Evolutionary conservation across 2,888 invertebrate species (phyloP).

Genomic region (Xestobium rufovillosum): DNA sequence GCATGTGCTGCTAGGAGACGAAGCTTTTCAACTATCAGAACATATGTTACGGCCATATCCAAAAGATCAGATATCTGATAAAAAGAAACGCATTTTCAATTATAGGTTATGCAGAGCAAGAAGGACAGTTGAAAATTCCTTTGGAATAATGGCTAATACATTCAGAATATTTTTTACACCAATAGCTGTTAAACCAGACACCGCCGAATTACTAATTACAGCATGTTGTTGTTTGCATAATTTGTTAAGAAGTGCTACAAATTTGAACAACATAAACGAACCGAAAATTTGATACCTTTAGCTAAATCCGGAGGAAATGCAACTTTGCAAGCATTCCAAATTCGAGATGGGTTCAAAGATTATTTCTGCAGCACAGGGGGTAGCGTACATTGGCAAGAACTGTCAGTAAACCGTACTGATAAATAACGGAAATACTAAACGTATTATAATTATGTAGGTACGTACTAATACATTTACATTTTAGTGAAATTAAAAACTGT

Average conservation of each 20-base stretch:
- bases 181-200: conserved; percentile 18
- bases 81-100: conserved; percentile 18
- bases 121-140: conserved; percentile 22
- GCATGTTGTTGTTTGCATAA: conserved; percentile 22
- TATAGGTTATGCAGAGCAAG: conserved; percentile 19
- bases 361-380: too few species aligned
- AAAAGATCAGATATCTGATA: conserved; percentile 7
- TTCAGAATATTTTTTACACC: conserved; percentile 22
- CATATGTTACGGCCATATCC: conserved; percentile 20
- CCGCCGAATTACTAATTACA: conserved; percentile 15
- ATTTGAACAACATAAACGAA: too few species aligned
- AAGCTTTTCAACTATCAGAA: conserved; percentile 17
- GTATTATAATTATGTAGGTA: too few species aligned
- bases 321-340: too few species aligned
- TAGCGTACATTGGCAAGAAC: too few species aligned
- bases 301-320: too few species aligned
- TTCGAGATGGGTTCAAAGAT: too few species aligned
- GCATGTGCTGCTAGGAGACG: conserved; percentile 21
- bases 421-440: too few species aligned
- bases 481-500: too few species aligned
- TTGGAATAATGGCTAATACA: conserved; percentile 19
- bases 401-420: too few species aligned
- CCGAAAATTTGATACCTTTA: too few species aligned
- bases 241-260: conserved; percentile 19
- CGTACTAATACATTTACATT: too few species aligned